A percentile compares a stretch with the other conserved stretches of the same genome.
phyloP scores from a whole-genome alignment of 2,888 invertebrate genomes.

The Andrena bicolor region DNA sequence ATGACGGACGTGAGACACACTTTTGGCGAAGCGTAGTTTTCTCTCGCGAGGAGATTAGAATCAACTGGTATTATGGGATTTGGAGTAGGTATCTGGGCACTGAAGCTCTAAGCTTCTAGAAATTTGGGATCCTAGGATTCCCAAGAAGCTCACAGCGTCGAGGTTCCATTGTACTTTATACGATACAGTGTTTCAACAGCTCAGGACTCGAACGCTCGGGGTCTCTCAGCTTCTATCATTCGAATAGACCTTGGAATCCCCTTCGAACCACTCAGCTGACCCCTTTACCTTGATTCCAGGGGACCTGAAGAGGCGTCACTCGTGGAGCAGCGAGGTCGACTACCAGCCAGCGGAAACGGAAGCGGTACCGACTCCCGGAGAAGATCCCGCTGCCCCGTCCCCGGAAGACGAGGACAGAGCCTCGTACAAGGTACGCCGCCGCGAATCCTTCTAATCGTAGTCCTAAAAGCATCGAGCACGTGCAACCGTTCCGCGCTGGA shows the following conservation, averaged over 20 bases:
- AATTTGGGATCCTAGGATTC: no score
- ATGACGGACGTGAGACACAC: not conserved
- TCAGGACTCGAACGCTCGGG: no score
- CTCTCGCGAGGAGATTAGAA: no score
- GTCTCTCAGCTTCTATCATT: not conserved
- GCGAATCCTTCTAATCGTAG: not conserved
- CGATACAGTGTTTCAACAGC: no score
- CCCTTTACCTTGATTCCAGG: conserved; percentile 68
- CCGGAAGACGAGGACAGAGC: conserved; percentile 72
- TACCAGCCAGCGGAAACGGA: conserved; percentile 73
- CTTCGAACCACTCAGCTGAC: not conserved
- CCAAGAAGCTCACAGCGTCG: no score
- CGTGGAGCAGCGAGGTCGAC: conserved; percentile 78
- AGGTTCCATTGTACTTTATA: no score
- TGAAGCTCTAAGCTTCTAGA: no score
- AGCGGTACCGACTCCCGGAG: conserved; percentile 65
- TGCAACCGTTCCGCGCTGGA: not conserved
- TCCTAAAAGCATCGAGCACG: conserved; percentile 12
- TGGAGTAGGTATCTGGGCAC: no score
- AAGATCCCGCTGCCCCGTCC: conserved; percentile 52
- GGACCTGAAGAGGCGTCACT: conserved; percentile 80
- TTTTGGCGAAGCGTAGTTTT: not conserved
- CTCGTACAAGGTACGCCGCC: conserved; percentile 72
- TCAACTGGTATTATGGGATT: no score
- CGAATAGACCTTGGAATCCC: not conserved